Percentiles rank a stretch among this genome's conserved stretches.
phyloP scores from a whole-genome alignment of 2,113 vertebrate genomes.

The Sebastes fasciatus region DNA sequence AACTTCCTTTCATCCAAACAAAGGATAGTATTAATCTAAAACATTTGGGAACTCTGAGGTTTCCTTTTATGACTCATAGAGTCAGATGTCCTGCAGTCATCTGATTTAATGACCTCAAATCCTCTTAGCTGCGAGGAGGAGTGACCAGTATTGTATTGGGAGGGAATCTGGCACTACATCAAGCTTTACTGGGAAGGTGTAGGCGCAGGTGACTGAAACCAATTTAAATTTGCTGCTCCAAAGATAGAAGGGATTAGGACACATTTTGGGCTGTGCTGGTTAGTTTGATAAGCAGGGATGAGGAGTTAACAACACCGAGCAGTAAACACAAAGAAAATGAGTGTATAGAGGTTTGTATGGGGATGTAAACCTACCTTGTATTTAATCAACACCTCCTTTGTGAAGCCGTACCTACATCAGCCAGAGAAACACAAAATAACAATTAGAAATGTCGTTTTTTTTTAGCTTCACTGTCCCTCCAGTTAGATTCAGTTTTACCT shows the following conservation, averaged over 20 bases:
- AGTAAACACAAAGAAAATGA: not conserved
- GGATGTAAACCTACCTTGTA: conserved; percentile 87
- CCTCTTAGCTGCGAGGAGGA: conserved; percentile 53
- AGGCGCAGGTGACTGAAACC: not conserved
- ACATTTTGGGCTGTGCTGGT: not conserved
- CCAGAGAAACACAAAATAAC: not conserved
- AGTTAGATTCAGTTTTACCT: conserved; percentile 79
- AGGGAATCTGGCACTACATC: not conserved
- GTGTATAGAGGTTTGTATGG: not conserved
- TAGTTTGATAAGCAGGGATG: conserved; percentile 5
- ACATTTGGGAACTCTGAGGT: not conserved
- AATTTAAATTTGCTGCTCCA: not conserved
- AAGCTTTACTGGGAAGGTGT: conserved; percentile 13
- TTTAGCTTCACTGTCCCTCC: not conserved
- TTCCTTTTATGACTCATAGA: not conserved
- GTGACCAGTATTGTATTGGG: conserved; percentile 24
- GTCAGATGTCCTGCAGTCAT: conserved; percentile 32
- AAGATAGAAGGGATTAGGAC: conserved; percentile 1
- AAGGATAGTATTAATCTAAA: not conserved
- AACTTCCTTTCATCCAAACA: not conserved
- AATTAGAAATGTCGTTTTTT: not conserved
- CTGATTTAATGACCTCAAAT: conserved; percentile 56
- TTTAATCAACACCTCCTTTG: conserved; percentile 94
- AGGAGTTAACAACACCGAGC: conserved; percentile 7
- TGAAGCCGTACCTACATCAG: conserved; percentile 91